These are phyloP conservation scores for Oryctes rhinoceros DNA, from an alignment of 1,140 invertebrate species.

Conservation along the genomic window DNA sequence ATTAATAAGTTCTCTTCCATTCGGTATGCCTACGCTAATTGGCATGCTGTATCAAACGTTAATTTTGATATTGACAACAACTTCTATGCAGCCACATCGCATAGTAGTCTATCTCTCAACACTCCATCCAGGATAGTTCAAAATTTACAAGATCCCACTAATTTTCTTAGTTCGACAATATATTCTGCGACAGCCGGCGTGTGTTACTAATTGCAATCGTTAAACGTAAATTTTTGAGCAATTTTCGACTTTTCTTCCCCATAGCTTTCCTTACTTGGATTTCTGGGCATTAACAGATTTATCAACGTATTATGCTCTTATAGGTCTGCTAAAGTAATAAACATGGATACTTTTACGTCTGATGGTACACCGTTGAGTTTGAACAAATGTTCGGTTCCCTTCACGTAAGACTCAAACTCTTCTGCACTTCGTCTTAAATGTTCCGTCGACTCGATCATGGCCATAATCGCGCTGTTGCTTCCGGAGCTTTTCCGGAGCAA, in stretches of 20 bases:
- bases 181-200: background rate
- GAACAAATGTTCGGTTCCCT: background rate
- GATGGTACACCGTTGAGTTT: background rate
- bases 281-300: constrained; percentile 4
- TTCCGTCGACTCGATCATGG: background rate
- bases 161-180: constrained; percentile 8
- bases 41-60: constrained; percentile 19
- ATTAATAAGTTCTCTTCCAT: constrained; percentile 5
- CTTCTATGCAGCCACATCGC: constrained; percentile 11
- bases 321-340: constrained; percentile 5
- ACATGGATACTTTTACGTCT: background rate
- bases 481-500: too few relatives aligned
- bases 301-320: constrained; percentile 26
- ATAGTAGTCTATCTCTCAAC: constrained; percentile 23
- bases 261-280: constrained; percentile 2
- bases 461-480: too few relatives aligned
- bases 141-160: constrained; percentile 19
- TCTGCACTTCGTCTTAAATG: background rate
- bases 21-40: background rate
- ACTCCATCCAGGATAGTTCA: constrained; percentile 6
- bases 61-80: constrained; percentile 1
- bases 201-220: constrained; percentile 17
- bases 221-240: constrained; percentile 20
- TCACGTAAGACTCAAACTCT: background rate
- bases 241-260: background rate